A percentile compares a stretch with the other conserved stretches of the same genome.
Evolutionary conservation across 2,888 invertebrate genomes (phyloP).

Genomic region (Automeris io): DNA sequence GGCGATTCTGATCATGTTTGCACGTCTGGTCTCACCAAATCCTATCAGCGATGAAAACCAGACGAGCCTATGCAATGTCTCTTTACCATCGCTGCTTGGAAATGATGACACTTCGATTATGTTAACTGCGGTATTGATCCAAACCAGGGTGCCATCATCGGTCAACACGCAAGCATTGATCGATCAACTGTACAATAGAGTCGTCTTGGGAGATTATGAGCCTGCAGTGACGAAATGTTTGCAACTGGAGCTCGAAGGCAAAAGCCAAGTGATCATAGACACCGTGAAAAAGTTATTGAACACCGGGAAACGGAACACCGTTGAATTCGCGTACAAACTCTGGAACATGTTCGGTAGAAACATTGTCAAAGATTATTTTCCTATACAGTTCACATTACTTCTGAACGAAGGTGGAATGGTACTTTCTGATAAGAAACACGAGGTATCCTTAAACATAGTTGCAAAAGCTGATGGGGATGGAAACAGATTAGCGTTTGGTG

Average conservation of each 20-base stretch:
- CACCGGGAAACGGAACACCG: background rate
- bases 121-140: background rate
- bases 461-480: background rate
- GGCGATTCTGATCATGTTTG: background rate
- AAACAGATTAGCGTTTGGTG: background rate
- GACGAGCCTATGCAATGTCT: background rate
- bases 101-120: background rate
- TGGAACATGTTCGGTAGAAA: background rate
- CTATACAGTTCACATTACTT: slow-evolving; percentile 1
- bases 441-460: background rate
- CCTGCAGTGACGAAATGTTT: background rate
- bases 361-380: slow-evolving; percentile 5
- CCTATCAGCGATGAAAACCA: background rate
- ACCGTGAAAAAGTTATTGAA: background rate
- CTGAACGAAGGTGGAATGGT: background rate
- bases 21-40: background rate
- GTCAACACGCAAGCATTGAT: background rate
- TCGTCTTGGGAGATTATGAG: slow-evolving; percentile 2
- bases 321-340: slow-evolving; percentile 5
- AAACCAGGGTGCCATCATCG: background rate
- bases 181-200: slow-evolving; percentile 1
- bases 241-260: background rate
- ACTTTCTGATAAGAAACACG: slow-evolving; percentile 2
- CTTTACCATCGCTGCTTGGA: background rate
- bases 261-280: background rate